A percentile compares a stretch with the other conserved stretches of the same genome.
These are phyloP conservation scores for Nibea coibor DNA, from an alignment of 2,113 vertebrate species.

Conservation along the genomic window DNA sequence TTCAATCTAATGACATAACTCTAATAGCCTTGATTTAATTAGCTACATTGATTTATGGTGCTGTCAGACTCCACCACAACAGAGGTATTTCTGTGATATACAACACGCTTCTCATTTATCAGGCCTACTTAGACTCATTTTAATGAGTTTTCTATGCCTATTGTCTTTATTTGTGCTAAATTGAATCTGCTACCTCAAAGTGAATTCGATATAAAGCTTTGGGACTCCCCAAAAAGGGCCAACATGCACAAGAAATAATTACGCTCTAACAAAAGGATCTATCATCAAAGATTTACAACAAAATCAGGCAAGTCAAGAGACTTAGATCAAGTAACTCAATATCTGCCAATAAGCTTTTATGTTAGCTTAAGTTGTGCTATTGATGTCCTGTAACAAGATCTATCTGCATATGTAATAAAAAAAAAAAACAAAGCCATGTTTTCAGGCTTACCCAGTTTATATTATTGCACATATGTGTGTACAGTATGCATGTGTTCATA, in stretches of 20 bases:
- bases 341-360: constrained; percentile 9
- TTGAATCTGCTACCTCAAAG: constrained; percentile 66
- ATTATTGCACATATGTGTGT: not conserved
- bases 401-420: not conserved
- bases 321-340: constrained; percentile 12
- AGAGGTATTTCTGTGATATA: constrained; percentile 41
- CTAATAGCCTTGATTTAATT: constrained; percentile 54
- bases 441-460: not conserved
- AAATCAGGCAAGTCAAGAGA: constrained; percentile 30
- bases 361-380: not conserved
- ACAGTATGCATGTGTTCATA: not conserved
- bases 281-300: constrained; percentile 57
- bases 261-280: constrained; percentile 64
- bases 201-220: constrained; percentile 66
- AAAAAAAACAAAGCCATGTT: not conserved
- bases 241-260: constrained; percentile 65
- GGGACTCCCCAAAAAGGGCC: constrained; percentile 57
- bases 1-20: constrained; percentile 41
- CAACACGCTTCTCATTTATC: constrained; percentile 51
- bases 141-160: constrained; percentile 68
- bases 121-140: constrained; percentile 55
- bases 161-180: constrained; percentile 71
- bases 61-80: constrained; percentile 47
- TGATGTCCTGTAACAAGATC: constrained; percentile 1
- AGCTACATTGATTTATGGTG: constrained; percentile 53